phyloP scores from a whole-genome alignment of 2,888 invertebrate species.

The Caenorhabditis macrosperma region DNA sequence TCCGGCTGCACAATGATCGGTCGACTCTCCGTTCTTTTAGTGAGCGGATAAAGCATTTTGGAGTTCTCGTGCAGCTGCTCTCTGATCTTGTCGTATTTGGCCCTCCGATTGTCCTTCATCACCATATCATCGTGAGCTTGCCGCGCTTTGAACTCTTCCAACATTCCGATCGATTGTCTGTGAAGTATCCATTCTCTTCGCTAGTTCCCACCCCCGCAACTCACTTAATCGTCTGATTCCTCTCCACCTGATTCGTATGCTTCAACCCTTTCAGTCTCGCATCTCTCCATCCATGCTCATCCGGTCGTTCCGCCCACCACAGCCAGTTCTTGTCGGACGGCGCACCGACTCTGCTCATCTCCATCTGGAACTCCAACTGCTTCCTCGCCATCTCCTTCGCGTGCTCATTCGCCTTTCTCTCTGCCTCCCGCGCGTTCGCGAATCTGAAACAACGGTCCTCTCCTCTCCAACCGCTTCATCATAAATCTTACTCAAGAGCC shows the following conservation, averaged over 20 bases:
- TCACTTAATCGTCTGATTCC: constrained; percentile 66
- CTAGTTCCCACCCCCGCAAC: not conserved
- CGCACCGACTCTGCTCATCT: constrained; percentile 58
- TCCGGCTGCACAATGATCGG: constrained; percentile 55
- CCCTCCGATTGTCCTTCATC: constrained; percentile 56
- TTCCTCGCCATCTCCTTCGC: constrained; percentile 62
- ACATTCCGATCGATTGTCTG: constrained; percentile 66
- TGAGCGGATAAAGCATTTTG: constrained; percentile 58
- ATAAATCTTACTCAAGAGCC: constrained; percentile 56
- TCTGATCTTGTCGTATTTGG: constrained; percentile 59
- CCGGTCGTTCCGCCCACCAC: constrained; percentile 71
- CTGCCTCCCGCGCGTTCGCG: constrained; percentile 61
- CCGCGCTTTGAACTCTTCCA: constrained; percentile 71
- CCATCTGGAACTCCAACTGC: constrained; percentile 67
- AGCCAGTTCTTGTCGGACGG: constrained; percentile 61
- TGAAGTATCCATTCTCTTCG: not conserved
- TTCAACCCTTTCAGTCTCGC: constrained; percentile 58
- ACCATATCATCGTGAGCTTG: constrained; percentile 65
- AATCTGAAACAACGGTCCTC: constrained; percentile 42
- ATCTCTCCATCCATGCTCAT: constrained; percentile 72
- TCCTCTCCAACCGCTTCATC: not conserved
- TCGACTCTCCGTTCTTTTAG: constrained; percentile 32
- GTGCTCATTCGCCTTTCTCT: constrained; percentile 52
- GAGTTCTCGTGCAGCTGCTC: constrained; percentile 65
- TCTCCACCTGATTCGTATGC: constrained; percentile 67